Evolutionary conservation across 53 echinoderm and acorn worm genomes (phyloP).

Genomic region (Holothuria scabra): DNA sequence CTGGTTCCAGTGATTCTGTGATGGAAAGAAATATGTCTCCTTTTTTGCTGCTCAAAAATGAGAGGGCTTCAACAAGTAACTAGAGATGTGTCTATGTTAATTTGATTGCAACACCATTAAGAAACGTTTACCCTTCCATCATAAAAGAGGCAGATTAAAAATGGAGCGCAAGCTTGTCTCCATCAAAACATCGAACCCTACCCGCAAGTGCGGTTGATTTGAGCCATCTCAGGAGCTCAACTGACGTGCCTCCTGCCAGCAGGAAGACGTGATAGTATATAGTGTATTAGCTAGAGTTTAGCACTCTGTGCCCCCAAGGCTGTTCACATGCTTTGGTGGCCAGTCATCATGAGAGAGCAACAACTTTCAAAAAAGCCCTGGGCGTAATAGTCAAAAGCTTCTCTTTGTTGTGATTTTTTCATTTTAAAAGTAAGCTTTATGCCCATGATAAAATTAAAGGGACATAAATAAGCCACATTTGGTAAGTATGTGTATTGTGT

Average conservation of each 20-base stretch:
- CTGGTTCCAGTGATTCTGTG: too few relatives aligned
- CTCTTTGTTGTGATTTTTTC: constrained; percentile 26
- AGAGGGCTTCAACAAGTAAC: too few relatives aligned
- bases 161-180: constrained; percentile 25
- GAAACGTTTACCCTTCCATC: too few relatives aligned
- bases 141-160: too few relatives aligned
- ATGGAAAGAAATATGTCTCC: too few relatives aligned
- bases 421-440: too few relatives aligned
- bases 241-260: constrained; percentile 21
- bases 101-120: too few relatives aligned
- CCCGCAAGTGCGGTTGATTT: constrained; percentile 10
- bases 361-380: constrained; percentile 18
- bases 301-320: constrained; percentile 1
- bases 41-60: too few relatives aligned
- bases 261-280: background rate
- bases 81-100: too few relatives aligned
- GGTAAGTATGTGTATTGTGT: too few relatives aligned
- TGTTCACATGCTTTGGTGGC: constrained; percentile 40
- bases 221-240: constrained; percentile 2
- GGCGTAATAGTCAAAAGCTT: constrained; percentile 9
- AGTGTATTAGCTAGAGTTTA: constrained; percentile 7
- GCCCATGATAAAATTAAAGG: too few relatives aligned
- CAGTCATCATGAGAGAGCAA: constrained; percentile 40
- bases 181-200: constrained; percentile 33
- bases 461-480: too few relatives aligned